Percentiles rank a stretch among this genome's conserved stretches.
These are phyloP conservation scores for Poecile atricapillus DNA, from an alignment of 2,113 vertebrate genomes.

Conservation along the genomic window DNA sequence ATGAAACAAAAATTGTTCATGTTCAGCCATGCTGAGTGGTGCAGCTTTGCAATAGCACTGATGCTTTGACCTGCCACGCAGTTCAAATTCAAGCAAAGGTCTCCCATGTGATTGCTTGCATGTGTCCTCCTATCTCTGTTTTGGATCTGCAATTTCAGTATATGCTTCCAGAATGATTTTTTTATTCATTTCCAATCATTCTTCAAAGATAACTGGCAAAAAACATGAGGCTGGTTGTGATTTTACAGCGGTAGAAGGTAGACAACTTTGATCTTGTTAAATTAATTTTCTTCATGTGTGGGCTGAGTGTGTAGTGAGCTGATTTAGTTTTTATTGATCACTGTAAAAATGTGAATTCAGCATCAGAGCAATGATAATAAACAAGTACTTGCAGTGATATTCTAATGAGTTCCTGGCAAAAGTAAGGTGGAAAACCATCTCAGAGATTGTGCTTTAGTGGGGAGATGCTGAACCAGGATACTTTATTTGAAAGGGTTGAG, in stretches of 20 bases:
- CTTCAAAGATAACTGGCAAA: constrained; percentile 52
- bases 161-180: constrained; percentile 34
- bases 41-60: background rate
- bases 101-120: constrained; percentile 5
- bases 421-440: constrained; percentile 12
- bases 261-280: constrained; percentile 59
- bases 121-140: constrained; percentile 28
- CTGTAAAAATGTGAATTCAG: constrained; percentile 40
- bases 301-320: constrained; percentile 44
- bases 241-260: constrained; percentile 33
- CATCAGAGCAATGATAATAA: constrained; percentile 51
- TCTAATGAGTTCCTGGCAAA: constrained; percentile 51
- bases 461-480: constrained; percentile 23
- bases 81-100: background rate
- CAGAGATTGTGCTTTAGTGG: background rate
- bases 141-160: constrained; percentile 18
- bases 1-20: background rate
- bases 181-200: constrained; percentile 49
- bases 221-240: constrained; percentile 24
- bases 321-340: constrained; percentile 57
- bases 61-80: background rate
- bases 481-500: background rate
- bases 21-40: background rate
- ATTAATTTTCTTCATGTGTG: constrained; percentile 60
- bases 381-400: constrained; percentile 50